Base-by-base conservation (phyloP, 2,888 invertebrate genomes). In the Cynaeus angustus region DNA sequence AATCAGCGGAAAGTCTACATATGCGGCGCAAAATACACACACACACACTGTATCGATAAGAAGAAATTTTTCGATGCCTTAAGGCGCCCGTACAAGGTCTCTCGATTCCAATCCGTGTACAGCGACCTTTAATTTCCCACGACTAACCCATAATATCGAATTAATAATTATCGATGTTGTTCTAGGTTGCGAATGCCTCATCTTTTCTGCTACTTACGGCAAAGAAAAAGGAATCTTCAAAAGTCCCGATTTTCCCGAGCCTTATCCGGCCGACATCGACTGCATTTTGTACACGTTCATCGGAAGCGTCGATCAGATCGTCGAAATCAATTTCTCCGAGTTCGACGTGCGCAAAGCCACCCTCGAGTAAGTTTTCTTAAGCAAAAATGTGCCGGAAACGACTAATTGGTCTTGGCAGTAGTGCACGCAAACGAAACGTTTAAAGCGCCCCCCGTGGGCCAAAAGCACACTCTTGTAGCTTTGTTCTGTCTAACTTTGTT, bases 201-300 rank as follows among this genome's bases (percentile, higher is more conserved):
- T 92, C 72, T 95, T 91, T 87, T 92, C 94, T 79, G 92, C 92
- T 75, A 92, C 92, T 72, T 92, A 91, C 83, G 91, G 92, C 78
- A 92, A 91, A 85, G 92, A 91, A 82, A 91, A 90, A 75, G 95
- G 94, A 73, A 90, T 89, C 50, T 95, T 95, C 87, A 92, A 90
- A 82, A 94, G 94, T 77, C 95, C 95, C 12, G 93, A 94, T 86
- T 94, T 91, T 85, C 95, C 95, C 2, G 89, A 89, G 71, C 89
- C 91, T 67, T 94, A 94, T 85, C 91, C 92, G 5, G 84, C 89
- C 67, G 90, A 90, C 80, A 88, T 93, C 83, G 90, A 92, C 87
- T 96, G 96, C 83, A 89, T 95, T 56, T 90, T 95, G 62, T 95
- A 94, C 88, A 93, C 94, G 33, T 96, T 96, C 86, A 87, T 91